Evolutionary conservation across 2,113 vertebrate genomes (phyloP).

Genomic region (Alouatta palliata): DNA sequence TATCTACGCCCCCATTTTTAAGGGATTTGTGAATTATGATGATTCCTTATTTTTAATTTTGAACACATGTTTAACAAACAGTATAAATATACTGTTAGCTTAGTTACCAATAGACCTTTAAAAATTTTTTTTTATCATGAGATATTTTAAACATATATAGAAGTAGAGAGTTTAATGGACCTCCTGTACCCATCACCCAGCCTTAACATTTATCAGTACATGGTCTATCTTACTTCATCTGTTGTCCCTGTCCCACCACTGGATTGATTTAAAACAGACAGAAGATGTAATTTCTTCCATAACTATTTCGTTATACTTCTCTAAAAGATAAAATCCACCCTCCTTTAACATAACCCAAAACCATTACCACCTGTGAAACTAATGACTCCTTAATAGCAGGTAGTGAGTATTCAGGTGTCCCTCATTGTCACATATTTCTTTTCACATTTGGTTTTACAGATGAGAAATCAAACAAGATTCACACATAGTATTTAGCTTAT

Average conservation of each 20-base stretch:
- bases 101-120: neutral
- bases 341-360: neutral
- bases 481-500: neutral
- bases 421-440: neutral
- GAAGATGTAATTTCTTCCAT: neutral
- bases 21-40: neutral
- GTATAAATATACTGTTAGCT: neutral
- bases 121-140: neutral
- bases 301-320: neutral
- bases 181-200: neutral
- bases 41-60: neutral
- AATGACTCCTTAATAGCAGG: constrained; percentile 10
- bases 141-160: neutral
- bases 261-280: neutral
- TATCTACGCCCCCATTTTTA: neutral
- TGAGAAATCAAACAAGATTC: neutral
- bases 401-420: neutral
- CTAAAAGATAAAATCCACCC: neutral
- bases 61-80: constrained; percentile 18
- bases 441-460: neutral
- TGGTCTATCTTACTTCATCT: neutral
- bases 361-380: neutral
- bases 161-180: neutral
- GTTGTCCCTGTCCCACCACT: neutral
- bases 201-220: neutral